A percentile compares a stretch with the other conserved stretches of the same genome.
Evolutionary conservation across 2,888 invertebrate genomes (phyloP).

Genomic region (Asteroscopus sphinx): DNA sequence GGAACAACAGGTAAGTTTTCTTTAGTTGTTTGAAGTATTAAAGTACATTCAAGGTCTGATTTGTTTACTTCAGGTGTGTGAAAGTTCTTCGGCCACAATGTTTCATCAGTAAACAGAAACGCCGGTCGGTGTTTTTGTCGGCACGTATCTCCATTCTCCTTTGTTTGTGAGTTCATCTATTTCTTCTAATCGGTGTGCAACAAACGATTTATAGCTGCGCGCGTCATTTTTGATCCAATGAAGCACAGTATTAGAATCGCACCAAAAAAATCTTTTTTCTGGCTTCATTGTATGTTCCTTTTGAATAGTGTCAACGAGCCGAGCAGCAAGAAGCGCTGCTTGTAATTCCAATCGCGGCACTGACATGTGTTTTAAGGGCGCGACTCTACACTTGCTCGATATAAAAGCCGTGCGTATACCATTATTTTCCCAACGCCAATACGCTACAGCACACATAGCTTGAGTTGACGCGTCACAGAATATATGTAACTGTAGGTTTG

Average conservation of each 20-base stretch:
- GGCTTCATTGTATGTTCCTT: too few relatives aligned
- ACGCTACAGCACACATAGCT: too few relatives aligned
- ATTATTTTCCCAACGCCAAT: too few relatives aligned
- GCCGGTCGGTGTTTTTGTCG: not conserved
- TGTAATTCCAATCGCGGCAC: too few relatives aligned
- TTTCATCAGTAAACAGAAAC: not conserved
- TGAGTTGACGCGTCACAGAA: too few relatives aligned
- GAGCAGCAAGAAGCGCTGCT: too few relatives aligned
- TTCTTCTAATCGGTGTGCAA: slow-evolving; percentile 1
- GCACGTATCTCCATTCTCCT: slow-evolving; percentile 1
- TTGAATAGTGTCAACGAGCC: too few relatives aligned
- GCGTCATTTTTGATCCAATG: not conserved
- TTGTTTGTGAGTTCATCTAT: not conserved
- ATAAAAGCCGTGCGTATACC: too few relatives aligned
- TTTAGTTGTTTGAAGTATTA: not conserved
- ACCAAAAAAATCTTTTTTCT: too few relatives aligned
- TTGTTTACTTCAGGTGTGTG: not conserved
- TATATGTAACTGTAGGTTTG: too few relatives aligned
- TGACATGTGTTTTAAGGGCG: too few relatives aligned
- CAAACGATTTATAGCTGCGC: not conserved
- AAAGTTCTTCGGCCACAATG: not conserved
- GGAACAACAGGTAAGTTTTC: slow-evolving; percentile 1
- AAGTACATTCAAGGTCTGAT: not conserved
- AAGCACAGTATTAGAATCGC: not conserved
- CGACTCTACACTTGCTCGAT: too few relatives aligned